phyloP scores from a whole-genome alignment of 2,113 vertebrate genomes.

The Cottus gobio region DNA sequence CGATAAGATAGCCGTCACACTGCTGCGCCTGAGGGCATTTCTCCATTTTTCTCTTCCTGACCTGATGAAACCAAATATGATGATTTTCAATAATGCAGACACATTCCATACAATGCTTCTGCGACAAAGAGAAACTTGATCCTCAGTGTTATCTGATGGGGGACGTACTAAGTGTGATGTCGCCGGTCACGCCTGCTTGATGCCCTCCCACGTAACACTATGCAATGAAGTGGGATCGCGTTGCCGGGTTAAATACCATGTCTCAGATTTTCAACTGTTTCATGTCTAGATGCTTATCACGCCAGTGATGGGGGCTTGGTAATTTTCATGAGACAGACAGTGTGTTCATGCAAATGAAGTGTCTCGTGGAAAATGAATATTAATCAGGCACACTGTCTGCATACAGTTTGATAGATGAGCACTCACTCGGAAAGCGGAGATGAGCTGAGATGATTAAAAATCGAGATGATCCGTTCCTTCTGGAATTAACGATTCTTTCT shows the following conservation, averaged over 20 bases:
- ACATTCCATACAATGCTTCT: conserved; percentile 32
- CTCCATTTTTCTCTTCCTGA: conserved; percentile 60
- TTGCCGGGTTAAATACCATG: conserved; percentile 71
- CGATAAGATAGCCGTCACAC: neutral
- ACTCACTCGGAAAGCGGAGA: conserved; percentile 67
- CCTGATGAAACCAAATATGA: conserved; percentile 61
- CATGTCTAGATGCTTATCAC: conserved; percentile 76
- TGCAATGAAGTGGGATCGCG: conserved; percentile 73
- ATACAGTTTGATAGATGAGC: conserved; percentile 71
- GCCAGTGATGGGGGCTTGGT: conserved; percentile 50
- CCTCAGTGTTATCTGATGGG: conserved; percentile 65
- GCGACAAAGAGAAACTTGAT: conserved; percentile 69
- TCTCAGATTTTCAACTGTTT: conserved; percentile 68
- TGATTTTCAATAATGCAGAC: conserved; percentile 61
- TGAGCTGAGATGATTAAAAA: conserved; percentile 68
- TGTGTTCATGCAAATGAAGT: conserved; percentile 76
- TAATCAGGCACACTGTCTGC: conserved; percentile 69
- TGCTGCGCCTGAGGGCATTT: conserved; percentile 47
- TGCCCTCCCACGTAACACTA: conserved; percentile 63
- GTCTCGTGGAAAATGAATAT: conserved; percentile 69
- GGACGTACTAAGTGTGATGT: conserved; percentile 60
- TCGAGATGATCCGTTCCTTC: conserved; percentile 38
- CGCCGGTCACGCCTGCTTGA: conserved; percentile 64
- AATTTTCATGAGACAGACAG: conserved; percentile 69
- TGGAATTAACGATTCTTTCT: conserved; percentile 46